These are phyloP conservation scores for Arremon aurantiirostris DNA, from an alignment of 2,797 vertebrate species.

Conservation along the genomic window DNA sequence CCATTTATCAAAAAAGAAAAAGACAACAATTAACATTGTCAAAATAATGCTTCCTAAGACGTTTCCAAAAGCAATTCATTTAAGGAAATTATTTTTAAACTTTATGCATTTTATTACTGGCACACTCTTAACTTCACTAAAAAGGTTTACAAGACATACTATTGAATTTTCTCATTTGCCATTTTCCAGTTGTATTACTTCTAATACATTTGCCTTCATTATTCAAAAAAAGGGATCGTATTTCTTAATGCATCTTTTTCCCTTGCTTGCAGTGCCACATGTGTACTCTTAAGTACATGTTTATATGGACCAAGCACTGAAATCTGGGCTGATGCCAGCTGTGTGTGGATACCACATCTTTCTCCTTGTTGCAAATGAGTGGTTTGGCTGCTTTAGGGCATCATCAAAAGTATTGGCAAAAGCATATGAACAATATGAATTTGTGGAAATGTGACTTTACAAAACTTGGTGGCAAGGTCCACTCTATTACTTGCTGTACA, in stretches of 20 bases:
- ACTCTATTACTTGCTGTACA: not conserved
- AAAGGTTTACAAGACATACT: not conserved
- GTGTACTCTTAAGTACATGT: not conserved
- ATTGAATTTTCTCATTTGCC: not conserved
- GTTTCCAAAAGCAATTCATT: not conserved
- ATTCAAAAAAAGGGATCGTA: not conserved
- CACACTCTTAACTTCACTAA: not conserved
- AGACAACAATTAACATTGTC: constrained; percentile 58
- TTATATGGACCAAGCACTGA: not conserved
- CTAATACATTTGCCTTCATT: not conserved
- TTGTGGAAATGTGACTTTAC: not conserved
- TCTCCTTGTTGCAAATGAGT: not conserved
- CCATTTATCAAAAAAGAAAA: constrained; percentile 40
- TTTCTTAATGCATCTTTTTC: not conserved
- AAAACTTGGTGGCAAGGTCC: not conserved
- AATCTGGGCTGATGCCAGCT: not conserved
- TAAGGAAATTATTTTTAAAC: not conserved
- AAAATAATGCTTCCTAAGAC: constrained; percentile 24
- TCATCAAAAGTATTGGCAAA: not conserved
- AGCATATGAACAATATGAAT: not conserved
- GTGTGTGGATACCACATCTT: not conserved
- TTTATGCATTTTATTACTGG: constrained; percentile 19
- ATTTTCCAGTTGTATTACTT: not conserved
- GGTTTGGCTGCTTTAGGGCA: not conserved
- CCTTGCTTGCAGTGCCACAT: not conserved